Evolutionary conservation across 2,797 vertebrate genomes (phyloP), one percentile per base, ranked within the genome.

Genomic region (Mus minutoides): DNA sequence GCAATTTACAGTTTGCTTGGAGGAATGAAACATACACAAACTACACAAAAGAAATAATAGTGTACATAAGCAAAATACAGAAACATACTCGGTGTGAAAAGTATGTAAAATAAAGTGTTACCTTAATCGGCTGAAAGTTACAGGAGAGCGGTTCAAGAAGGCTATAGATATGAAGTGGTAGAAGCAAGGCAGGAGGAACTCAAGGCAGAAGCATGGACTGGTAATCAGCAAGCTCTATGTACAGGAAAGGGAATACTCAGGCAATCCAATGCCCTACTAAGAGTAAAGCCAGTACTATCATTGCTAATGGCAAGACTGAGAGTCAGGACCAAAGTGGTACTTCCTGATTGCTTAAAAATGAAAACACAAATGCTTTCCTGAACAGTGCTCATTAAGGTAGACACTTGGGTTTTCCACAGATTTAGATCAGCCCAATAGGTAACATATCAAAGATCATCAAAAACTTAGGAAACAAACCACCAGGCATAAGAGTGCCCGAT

Each of bases 81-180:
- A 90, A 92, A 95, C 76, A 75, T 90, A 95, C 7, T 58, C 46
- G 94, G 54, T 97, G 78, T 90, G 91, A 88, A 92, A 91, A 54
- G 46, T 73, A 95, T 88, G 62, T 37, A 94, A 92, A 97, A 95
- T 60, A 96, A 92, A 96, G 58, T 17, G 46, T 94, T 93, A 95
- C 79, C 93, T 85, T 92, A 79, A 85, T 52, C 11, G 31, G 90
- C 54, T 94, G 91, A 96, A 64, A 96, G 76, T 85, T 76, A 94
- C 54, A 90, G 78, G 58, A 92, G 56, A 95, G 64, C 52, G 49
- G 71, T 64, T 95, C 87, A 95, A 95, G 87, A 95, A 94, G 92
- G 90, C 87, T 94, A 96, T 22, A 94, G 79, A 95, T 79, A 96
- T 78, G 78, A 93, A 94, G 94, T 94, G 34, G 90, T 69, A 95